Evolutionary conservation across 2,888 invertebrate species (phyloP), one percentile per base, ranked within the genome.

Genomic region (Lepidocyrtoides sp.): DNA sequence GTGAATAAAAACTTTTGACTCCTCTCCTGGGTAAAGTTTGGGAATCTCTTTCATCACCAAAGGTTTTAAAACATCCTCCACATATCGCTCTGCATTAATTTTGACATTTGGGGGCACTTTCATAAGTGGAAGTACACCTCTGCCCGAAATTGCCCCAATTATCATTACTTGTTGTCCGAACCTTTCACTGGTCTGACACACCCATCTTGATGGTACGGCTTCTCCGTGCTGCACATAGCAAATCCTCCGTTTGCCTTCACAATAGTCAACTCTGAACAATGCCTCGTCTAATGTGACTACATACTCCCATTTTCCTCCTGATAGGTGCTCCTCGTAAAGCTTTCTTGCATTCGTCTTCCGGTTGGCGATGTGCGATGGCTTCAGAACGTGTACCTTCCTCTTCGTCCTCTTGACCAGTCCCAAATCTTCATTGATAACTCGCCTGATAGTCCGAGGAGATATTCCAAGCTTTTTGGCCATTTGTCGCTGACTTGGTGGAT

Each of bases 51-150:
- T 60, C 26, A 85, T 87, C 20, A 83, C 26, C n/a, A 87, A 87
- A 0, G 87, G 91, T 41, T 82, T 81, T 51, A 75, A 66, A 2
- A 91, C 85, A 41, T 81, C 26, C 17, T 69, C 44, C 12, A 91
- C 60, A 81, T 89, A 91, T 32, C 44, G 66, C 12, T 77, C 44
- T n/a, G 89, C 63, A 32, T 72, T 91, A 20, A 91, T 44, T 48
- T 91, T 91, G 1, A 88, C 89, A 20, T 92, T 92, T 82, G 48
- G 66, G 14, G 91, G 91, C 2, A 92, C 86, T 83, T 77, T 32
- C 17, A 89, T 85, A 12, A 92, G 41, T 0, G 92, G 90, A 2
- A 90, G 54, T n/a, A 32, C 10, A 1, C 63, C 57, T 5, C 82
- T 14, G 60, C 60, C 82, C 0, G 7, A 60, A 7, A 51, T 2